Evolutionary conservation across 1,140 invertebrate genomes (phyloP), one percentile per base, ranked within the genome.

Genomic region (Ooceraea biroi): DNA sequence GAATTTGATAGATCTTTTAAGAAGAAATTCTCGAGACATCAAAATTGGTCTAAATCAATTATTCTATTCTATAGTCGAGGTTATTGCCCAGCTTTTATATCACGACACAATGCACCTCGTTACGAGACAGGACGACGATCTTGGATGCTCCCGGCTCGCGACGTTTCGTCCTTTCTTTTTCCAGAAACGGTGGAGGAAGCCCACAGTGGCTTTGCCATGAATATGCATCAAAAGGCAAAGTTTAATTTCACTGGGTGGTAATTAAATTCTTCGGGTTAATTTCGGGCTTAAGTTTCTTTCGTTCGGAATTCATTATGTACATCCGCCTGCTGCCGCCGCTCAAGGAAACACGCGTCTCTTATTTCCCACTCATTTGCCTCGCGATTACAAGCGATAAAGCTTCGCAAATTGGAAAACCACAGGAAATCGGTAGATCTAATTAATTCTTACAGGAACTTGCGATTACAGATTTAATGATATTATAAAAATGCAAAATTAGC

Each of bases 251-350:
- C 73, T 22, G 58, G 58, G 50, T 72, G 73, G 41, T 84, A 86
- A 83, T 86, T 73, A 86, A 86, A 86, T 86, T 86, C 82, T 68
- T 77, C 82, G 44, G 76, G 73, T 78, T 84, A 86, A 86, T 84
- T 77, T 78, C 73, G 30, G 50, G 63, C 85, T 77, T 65, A 63
- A 65, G 73, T 72, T 71, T 46, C 73, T 78, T 78, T 65, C 57
- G 72, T 48, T 82, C 66, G 55, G 68, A 72, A 72, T 72, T 72
- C 46, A 63, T 74, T 65, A 63, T 14, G 52, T 46, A 41, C 65
- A 69, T 69, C 65, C 50, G 48, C 76, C 7, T n/a, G 5, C 22
- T 61, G 36, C 11, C 63, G 52, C 36, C 60, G 30, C 27, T 50
- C 41, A 27, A 66, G 41, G 27, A 30, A 66, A 72, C 73, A 76